A percentile compares a stretch with the other conserved stretches of the same genome.
Conservation (phyloP, 2,797 vertebrate genomes). For the Leptodon cayanensis region DNA sequence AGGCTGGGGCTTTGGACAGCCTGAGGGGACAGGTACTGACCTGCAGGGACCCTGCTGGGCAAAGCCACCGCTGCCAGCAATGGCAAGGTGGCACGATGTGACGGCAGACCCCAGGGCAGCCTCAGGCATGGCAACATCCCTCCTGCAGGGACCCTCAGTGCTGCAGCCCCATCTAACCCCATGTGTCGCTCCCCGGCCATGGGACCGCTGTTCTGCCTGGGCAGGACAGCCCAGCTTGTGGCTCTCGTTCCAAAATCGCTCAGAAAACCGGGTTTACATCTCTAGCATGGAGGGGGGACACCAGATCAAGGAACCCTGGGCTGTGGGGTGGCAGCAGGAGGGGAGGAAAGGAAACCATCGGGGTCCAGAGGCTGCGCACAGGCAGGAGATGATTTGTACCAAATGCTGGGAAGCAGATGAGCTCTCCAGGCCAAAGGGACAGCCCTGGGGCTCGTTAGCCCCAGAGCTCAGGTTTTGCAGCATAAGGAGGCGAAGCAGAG, state of each 20-base stretch:
- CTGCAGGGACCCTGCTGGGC: not conserved
- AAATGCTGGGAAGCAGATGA: not conserved
- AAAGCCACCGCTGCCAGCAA: not conserved
- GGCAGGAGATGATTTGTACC: not conserved
- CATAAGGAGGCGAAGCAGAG: accelerated
- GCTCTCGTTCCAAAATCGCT: not conserved
- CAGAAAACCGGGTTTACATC: not conserved
- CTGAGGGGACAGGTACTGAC: not conserved
- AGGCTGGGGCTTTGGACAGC: not conserved
- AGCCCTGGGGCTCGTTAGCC: not conserved
- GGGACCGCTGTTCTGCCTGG: not conserved
- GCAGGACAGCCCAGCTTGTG: not conserved
- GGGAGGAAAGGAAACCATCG: not conserved
- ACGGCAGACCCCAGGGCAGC: not conserved
- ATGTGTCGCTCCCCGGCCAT: not conserved
- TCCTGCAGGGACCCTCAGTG: not conserved
- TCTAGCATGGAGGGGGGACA: not conserved
- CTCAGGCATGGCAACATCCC: not conserved
- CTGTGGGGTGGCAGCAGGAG: not conserved
- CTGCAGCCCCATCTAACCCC: not conserved
- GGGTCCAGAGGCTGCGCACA: not conserved
- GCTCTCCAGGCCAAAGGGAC: not conserved
- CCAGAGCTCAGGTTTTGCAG: not conserved
- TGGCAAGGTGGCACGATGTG: accelerated
- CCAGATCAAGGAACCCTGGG: not conserved